Conservation (phyloP, 1,140 invertebrate species). For the Diabrotica undecimpunctata region DNA sequence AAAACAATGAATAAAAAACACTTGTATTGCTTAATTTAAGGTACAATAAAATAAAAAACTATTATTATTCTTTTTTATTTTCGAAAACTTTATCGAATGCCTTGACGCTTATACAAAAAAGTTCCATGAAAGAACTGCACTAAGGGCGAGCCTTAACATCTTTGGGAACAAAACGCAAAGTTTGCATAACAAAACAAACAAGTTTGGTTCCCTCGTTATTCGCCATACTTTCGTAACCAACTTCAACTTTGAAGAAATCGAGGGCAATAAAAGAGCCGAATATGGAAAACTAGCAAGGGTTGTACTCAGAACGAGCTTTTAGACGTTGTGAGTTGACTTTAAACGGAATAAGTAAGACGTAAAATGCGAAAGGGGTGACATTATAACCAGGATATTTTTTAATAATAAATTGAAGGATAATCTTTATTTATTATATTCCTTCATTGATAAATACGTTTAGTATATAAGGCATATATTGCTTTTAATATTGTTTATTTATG, state of each 20-base stretch:
- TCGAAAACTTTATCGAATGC: no score
- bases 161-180: neutral
- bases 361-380: no score
- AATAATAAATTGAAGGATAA: no score
- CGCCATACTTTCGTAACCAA: neutral
- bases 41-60: no score
- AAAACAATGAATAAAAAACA: no score
- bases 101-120: neutral
- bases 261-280: conserved; percentile 1
- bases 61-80: no score
- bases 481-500: no score
- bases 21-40: no score
- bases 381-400: no score
- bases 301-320: neutral
- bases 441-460: no score
- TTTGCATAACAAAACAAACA: conserved; percentile 2
- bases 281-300: neutral
- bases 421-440: no score
- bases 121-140: neutral
- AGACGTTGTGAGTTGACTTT: neutral
- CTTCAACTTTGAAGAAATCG: conserved; percentile 2
- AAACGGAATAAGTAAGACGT: neutral
- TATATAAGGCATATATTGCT: no score
- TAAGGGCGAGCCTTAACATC: neutral
- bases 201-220: neutral